Base-by-base conservation (phyloP, 2,888 invertebrate species). In the Ochropleura plecta region DNA sequence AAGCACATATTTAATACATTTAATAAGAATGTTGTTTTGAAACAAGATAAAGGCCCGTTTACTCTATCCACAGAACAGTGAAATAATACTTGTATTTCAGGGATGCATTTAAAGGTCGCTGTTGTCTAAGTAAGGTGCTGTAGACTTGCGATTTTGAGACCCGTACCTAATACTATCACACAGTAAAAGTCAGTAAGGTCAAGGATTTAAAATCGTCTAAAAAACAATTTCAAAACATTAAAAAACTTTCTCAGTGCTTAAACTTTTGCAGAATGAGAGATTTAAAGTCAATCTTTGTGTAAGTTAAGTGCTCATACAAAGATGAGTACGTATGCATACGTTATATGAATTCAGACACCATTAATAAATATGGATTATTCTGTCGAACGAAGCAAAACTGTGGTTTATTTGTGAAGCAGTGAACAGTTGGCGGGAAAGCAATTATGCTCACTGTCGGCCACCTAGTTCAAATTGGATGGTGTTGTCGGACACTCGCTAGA, bases 351-450 rank as follows among this genome's bases (percentile, higher is more conserved):
- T 42, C 60, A 69, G 49, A 63, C 42, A 55, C 70, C 53, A 72
- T 65, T 73, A 75, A 78, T 69, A 71, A 72, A 76, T 78, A 73
- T 73, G 69, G 65, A 75, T 82, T 70, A 76, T 78, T 73, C 62
- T 59, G 48, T 42, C 48, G 55, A 70, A 73, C 62, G 69, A 70
- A 69, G 78, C 68, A 72, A 76, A 79, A 80, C 77, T 82, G 76
- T 80, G 75, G 78, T 85, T 79, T 86, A 79, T 82, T 84, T 86
- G 76, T 82, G 51, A 71, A 73, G 57, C 80, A 72, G 75, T 81
- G 81, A 79, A 83, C 77, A 83, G 79, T 81, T 80, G 80, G 70
- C 67, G 73, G 76, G 79, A 81, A 83, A 86, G 77, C 87, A 83
- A 87, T 85, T 83, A 87, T 73, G 69, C 67, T 78, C 81, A 75